Evolutionary conservation across 2,797 vertebrate genomes (phyloP).

Genomic region (Calcarius lapponicus): DNA sequence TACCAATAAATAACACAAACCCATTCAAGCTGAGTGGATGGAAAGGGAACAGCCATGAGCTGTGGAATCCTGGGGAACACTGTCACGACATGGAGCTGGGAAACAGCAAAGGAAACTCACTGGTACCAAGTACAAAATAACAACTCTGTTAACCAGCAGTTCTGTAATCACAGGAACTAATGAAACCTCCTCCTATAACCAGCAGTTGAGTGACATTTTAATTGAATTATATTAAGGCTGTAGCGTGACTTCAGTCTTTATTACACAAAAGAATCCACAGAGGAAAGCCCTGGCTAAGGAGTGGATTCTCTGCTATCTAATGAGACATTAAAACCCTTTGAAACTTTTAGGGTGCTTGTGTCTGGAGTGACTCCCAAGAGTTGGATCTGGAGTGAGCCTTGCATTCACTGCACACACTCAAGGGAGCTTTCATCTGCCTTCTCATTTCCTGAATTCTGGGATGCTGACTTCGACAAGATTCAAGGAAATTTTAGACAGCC

Average conservation of each 20-base stretch:
- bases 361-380: not conserved
- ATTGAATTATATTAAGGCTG: slow-evolving; percentile 7
- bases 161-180: not conserved
- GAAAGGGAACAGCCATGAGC: not conserved
- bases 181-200: not conserved
- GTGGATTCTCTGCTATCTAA: not conserved
- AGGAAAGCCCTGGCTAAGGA: not conserved
- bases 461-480: not conserved
- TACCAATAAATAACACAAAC: not conserved
- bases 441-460: not conserved
- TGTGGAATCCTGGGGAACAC: not conserved
- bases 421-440: not conserved
- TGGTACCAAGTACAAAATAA: not conserved
- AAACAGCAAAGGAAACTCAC: not conserved
- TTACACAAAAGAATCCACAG: not conserved
- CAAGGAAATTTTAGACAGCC: rapidly evolving
- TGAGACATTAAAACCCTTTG: not conserved
- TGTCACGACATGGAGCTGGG: not conserved
- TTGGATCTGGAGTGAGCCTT: not conserved
- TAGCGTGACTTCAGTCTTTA: not conserved
- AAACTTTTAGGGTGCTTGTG: not conserved
- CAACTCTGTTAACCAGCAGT: not conserved
- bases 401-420: not conserved
- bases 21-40: not conserved
- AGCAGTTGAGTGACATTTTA: not conserved